Conservation (phyloP, 2,113 vertebrate species). For the Phyllopteryx taeniolatus region DNA sequence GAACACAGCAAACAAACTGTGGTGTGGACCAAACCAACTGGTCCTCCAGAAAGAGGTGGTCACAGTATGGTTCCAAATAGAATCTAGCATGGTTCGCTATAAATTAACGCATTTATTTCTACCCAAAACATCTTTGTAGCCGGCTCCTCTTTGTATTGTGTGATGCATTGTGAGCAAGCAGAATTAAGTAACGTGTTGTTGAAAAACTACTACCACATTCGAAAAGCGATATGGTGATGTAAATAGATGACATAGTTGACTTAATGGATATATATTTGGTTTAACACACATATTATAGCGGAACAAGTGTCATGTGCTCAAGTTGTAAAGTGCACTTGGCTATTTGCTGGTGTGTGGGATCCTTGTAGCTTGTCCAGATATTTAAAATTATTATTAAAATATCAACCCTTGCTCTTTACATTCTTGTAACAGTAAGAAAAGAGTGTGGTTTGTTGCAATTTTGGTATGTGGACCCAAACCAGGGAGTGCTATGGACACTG, state of each 20-base stretch:
- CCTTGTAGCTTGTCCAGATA: background rate
- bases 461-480: background rate
- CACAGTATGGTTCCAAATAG: background rate
- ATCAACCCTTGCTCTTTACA: background rate
- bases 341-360: background rate
- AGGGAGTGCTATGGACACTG: background rate
- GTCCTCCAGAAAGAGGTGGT: background rate
- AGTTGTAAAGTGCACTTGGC: background rate
- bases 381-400: background rate
- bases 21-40: background rate
- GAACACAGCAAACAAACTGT: background rate
- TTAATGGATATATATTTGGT: background rate
- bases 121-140: background rate
- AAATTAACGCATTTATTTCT: background rate
- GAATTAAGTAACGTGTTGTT: background rate
- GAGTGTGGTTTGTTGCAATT: background rate
- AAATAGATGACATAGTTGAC: background rate
- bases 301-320: background rate
- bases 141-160: background rate
- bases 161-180: background rate
- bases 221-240: background rate
- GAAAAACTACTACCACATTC: background rate
- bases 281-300: background rate
- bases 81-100: background rate
- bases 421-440: background rate